phyloP scores from a whole-genome alignment of 2,888 invertebrate species.

The Zaprionus obscuricornis region DNA sequence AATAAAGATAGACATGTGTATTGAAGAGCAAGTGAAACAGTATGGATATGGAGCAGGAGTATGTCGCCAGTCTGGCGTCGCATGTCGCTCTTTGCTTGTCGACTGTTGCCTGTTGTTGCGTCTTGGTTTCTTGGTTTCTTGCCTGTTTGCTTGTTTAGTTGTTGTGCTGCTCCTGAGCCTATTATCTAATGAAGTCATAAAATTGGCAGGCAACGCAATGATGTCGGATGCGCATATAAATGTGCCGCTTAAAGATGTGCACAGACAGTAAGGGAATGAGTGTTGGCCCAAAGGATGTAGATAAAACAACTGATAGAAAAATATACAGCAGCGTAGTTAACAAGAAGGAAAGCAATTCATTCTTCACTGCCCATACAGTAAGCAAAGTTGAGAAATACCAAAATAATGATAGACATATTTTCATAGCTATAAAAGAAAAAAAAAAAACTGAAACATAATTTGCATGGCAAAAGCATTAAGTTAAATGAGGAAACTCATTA shows the following conservation, averaged over 20 bases:
- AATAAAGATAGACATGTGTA: constrained; percentile 1
- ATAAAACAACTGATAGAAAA: constrained; percentile 4
- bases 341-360: too few relatives aligned
- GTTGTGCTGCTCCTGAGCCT: constrained; percentile 34
- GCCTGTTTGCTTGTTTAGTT: too few relatives aligned
- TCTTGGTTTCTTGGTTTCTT: too few relatives aligned
- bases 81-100: neutral
- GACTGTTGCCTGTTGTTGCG: too few relatives aligned
- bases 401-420: too few relatives aligned
- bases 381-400: too few relatives aligned
- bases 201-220: constrained; percentile 49
- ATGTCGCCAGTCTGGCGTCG: constrained; percentile 49
- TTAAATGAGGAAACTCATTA: too few relatives aligned
- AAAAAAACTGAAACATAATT: too few relatives aligned
- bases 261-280: constrained; percentile 13
- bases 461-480: too few relatives aligned
- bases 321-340: too few relatives aligned
- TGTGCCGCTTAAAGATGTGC: constrained; percentile 13
- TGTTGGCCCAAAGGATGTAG: neutral
- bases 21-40: neutral
- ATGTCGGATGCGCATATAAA: constrained; percentile 48
- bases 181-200: constrained; percentile 66
- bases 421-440: too few relatives aligned
- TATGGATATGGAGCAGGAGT: constrained; percentile 1
- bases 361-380: too few relatives aligned